Evolutionary conservation across 2,888 invertebrate species (phyloP), one percentile per base, ranked within the genome.

Genomic region (Aquatica leii): DNA sequence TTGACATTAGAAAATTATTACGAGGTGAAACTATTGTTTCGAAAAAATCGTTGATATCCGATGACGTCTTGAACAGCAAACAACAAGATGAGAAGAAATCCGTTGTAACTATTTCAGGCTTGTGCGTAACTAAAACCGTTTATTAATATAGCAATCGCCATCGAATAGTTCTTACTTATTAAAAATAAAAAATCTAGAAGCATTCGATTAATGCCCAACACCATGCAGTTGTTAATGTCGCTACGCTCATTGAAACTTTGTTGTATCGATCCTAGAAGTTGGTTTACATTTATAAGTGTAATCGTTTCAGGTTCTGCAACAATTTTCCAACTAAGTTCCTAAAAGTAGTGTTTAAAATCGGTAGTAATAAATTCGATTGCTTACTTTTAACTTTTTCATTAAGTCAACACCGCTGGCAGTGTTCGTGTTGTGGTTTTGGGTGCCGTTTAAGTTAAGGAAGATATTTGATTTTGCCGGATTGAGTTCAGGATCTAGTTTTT

Each of bases 171-270:
- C 72, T 75, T 72, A 80, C 80, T 69, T 61, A 79, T 40, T 34
- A 79, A 58, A 24, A 78, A 63, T 2, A 70, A 61, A 3, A 78
- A 63, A 62, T 80, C 79, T 9, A 79, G 65, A 1, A 77, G 58
- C 37, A 73, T 71, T 9, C 69, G 69, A 57, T 75, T 75, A 17
- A 78, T 74, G 18, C 66, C 62, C 9, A 64, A 56, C 15, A 70
- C 59, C 20, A 79, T 72, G 50, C 70, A 69, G 17, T 79, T 76
- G 62, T 79, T 81, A 4, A 80, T 63, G 65, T 81, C 81, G 57
- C 77, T 75, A 34, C 81, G 70, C 66, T 76, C 62, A 1, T 66
- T 70, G 11, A 79, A 57, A n/a, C 74, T 75, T 34, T 18, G 24
- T 20, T 17, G 18, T 41, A 58, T 43, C 1, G 43, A 41, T 17